A percentile compares a stretch with the other conserved stretches of the same genome.
Evolutionary conservation across 2,888 invertebrate genomes (phyloP).

Genomic region (Melangyna quadrimaculata): DNA sequence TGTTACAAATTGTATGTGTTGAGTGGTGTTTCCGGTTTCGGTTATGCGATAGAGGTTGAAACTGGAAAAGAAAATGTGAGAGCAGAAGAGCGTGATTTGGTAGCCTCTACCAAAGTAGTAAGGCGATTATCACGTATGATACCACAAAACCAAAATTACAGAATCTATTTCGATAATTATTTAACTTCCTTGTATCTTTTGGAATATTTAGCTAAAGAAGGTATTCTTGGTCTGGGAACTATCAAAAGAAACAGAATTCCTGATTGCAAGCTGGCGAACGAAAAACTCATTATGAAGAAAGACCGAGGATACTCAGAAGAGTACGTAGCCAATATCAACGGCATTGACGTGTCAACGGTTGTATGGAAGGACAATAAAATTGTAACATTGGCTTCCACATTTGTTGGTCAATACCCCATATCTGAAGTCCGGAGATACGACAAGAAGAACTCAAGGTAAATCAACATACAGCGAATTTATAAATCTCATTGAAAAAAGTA

Average conservation of each 20-base stretch:
- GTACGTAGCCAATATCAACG: too few relatives aligned
- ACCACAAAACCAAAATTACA: background rate
- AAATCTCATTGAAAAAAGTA: too few relatives aligned
- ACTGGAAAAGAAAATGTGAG: too few relatives aligned
- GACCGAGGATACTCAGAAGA: background rate
- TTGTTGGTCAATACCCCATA: background rate
- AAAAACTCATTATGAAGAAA: background rate
- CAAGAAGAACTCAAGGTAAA: background rate
- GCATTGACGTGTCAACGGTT: too few relatives aligned
- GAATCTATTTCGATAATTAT: too few relatives aligned
- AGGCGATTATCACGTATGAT: background rate
- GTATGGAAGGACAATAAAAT: conserved; percentile 27
- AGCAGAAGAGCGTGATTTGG: too few relatives aligned
- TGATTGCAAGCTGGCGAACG: background rate
- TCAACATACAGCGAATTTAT: background rate
- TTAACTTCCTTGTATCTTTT: conserved; percentile 71
- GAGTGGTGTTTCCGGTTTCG: too few relatives aligned
- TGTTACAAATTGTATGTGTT: too few relatives aligned
- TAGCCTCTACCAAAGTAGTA: background rate
- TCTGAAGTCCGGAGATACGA: background rate
- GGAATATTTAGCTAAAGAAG: conserved; percentile 74
- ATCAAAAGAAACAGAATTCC: background rate
- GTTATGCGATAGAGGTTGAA: too few relatives aligned
- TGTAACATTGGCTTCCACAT: background rate
- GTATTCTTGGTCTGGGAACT: conserved; percentile 52